These are phyloP conservation scores for Congeria kusceri DNA, from an alignment of 2,888 invertebrate genomes.

Conservation along the genomic window DNA sequence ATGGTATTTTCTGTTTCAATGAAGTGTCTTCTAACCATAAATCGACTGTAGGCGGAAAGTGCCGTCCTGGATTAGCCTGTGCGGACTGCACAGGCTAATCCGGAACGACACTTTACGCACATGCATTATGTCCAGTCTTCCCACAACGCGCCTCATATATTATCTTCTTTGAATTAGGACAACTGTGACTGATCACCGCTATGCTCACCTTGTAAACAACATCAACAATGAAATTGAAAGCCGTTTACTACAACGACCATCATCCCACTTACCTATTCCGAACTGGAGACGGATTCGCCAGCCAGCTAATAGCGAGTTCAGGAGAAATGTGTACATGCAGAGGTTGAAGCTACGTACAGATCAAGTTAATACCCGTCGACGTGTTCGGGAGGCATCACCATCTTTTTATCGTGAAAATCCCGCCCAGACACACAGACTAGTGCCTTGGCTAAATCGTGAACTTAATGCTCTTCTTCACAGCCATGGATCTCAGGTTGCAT, in stretches of 20 bases:
- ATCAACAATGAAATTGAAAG: slow-evolving; percentile 56
- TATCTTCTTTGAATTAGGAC: slow-evolving; percentile 67
- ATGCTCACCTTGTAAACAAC: slow-evolving; percentile 57
- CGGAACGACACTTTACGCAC: too few species aligned
- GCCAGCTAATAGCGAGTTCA: slow-evolving; percentile 81
- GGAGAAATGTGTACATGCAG: slow-evolving; percentile 91
- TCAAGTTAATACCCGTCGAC: slow-evolving; percentile 45
- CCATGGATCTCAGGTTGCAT: slow-evolving; percentile 83
- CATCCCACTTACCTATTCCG: slow-evolving; percentile 47
- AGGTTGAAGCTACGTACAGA: slow-evolving; percentile 92
- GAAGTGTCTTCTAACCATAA: too few species aligned
- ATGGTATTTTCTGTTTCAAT: too few species aligned
- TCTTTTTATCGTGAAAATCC: slow-evolving; percentile 88
- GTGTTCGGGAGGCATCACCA: slow-evolving; percentile 76
- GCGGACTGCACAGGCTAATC: too few species aligned
- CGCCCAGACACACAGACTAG: slow-evolving; percentile 92
- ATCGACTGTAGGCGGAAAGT: too few species aligned
- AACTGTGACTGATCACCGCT: slow-evolving; percentile 81
- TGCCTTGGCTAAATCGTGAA: slow-evolving; percentile 95
- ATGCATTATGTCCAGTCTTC: too few species aligned
- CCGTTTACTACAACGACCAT: slow-evolving; percentile 63
- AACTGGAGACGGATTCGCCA: slow-evolving; percentile 55
- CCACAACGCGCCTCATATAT: too few species aligned
- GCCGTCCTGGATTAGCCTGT: too few species aligned
- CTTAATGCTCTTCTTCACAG: slow-evolving; percentile 89